Evolutionary conservation across 23 tunicate genomes (phyloP).

Genomic region (Halocynthia roretzi): DNA sequence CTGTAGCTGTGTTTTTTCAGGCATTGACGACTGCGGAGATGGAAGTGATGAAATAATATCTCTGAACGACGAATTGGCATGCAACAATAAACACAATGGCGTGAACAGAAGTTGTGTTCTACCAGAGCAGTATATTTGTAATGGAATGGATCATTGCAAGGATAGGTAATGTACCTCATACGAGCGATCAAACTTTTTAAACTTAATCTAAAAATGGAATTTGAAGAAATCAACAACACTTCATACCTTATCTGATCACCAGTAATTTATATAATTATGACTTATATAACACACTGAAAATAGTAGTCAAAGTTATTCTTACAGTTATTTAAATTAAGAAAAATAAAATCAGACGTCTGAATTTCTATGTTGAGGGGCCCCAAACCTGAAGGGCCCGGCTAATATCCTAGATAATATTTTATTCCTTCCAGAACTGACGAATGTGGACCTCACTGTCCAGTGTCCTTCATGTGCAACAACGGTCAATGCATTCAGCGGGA

Average conservation of each 20-base stretch:
- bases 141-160: conserved; percentile 49
- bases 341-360: too few relatives aligned
- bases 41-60: conserved; percentile 50
- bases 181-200: background rate
- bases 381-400: background rate
- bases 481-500: conserved; percentile 35
- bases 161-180: conserved; percentile 27
- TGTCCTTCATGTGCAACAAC: conserved; percentile 60
- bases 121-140: conserved; percentile 43
- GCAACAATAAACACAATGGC: conserved; percentile 33
- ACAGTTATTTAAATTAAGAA: too few relatives aligned
- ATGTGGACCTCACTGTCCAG: conserved; percentile 31
- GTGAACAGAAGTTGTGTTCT: conserved; percentile 30
- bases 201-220: background rate
- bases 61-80: conserved; percentile 17
- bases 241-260: too few relatives aligned
- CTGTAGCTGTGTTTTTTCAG: conserved; percentile 8
- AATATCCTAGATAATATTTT: background rate
- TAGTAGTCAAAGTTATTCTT: too few relatives aligned
- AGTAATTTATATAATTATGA: too few relatives aligned
- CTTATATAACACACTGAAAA: too few relatives aligned
- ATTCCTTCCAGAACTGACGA: conserved; percentile 48
- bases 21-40: conserved; percentile 69
- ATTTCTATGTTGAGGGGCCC: too few relatives aligned
- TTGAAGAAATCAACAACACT: too few relatives aligned